phyloP scores from a whole-genome alignment of 2,888 invertebrate genomes.

The Parnassius mnemosyne region DNA sequence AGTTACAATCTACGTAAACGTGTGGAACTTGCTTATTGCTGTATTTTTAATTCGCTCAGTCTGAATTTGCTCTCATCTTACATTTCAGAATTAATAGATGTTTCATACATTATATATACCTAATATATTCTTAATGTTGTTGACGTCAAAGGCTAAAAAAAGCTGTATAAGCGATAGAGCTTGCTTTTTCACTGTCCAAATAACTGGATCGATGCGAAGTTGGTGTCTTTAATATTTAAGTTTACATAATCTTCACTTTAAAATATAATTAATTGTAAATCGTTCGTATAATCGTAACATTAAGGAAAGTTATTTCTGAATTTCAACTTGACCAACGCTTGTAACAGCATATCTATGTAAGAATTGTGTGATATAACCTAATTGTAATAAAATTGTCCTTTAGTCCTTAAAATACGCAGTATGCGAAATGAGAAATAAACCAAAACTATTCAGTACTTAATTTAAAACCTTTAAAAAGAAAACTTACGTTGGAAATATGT shows the following conservation, averaged over 20 bases:
- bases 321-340: conserved; percentile 76
- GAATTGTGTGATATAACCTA: conserved; percentile 79
- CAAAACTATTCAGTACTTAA: conserved; percentile 76
- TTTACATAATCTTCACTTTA: conserved; percentile 25
- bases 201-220: conserved; percentile 2
- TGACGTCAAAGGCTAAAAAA: conserved; percentile 20
- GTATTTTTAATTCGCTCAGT: conserved; percentile 11
- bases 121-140: conserved; percentile 1
- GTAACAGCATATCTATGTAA: conserved; percentile 76
- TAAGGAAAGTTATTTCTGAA: conserved; percentile 32
- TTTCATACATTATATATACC: not conserved
- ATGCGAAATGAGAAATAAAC: conserved; percentile 56
- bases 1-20: not conserved
- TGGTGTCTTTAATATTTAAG: conserved; percentile 30
- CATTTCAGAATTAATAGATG: conserved; percentile 8
- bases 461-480: conserved; percentile 59
- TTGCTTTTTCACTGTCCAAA: conserved; percentile 13
- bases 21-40: conserved; percentile 8
- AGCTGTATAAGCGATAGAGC: conserved; percentile 3
- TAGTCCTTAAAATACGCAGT: conserved; percentile 50
- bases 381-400: conserved; percentile 70
- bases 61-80: not conserved
- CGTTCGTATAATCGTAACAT: conserved; percentile 2
- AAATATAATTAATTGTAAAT: conserved; percentile 5
- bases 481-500: conserved; percentile 52